phyloP scores from a whole-genome alignment of 2,888 invertebrate genomes.

The Balanococcus diminutus region DNA sequence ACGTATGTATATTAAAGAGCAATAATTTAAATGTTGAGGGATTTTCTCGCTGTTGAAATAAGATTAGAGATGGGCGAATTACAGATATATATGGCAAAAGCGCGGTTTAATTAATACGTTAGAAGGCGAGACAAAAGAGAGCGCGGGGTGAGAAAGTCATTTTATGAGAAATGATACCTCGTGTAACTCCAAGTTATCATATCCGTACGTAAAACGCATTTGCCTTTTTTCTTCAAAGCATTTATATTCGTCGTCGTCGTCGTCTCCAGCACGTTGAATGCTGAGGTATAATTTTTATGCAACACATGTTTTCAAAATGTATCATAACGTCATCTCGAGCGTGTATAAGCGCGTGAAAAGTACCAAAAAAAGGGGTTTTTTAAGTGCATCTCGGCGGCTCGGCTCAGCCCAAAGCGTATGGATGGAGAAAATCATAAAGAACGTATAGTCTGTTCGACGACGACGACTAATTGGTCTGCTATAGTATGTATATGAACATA shows the following conservation, averaged over 20 bases:
- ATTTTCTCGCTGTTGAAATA: slow-evolving; percentile 20
- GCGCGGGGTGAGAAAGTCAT: neutral
- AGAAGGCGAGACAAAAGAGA: neutral
- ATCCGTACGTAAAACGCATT: neutral
- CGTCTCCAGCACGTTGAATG: neutral
- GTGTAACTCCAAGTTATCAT: neutral
- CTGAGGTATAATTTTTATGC: neutral
- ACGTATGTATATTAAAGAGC: slow-evolving; percentile 23
- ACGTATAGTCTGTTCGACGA: neutral
- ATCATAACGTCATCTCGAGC: slow-evolving; percentile 13
- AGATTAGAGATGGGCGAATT: slow-evolving; percentile 27
- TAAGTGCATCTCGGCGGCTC: neutral
- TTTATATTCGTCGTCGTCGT: neutral
- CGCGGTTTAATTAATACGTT: slow-evolving; percentile 8
- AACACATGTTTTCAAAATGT: slow-evolving; percentile 42
- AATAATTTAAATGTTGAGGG: slow-evolving; percentile 27
- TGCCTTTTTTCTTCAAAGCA: neutral
- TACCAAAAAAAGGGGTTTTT: neutral
- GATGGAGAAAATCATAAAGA: neutral
- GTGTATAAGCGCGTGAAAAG: neutral
- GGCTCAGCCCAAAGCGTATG: neutral
- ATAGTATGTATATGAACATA: neutral
- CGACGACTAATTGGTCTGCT: neutral
- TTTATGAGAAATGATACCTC: slow-evolving; percentile 18
- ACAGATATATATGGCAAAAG: slow-evolving; percentile 11